Conservation (phyloP, 2,113 vertebrate species). For the Halichoerus grypus region DNA sequence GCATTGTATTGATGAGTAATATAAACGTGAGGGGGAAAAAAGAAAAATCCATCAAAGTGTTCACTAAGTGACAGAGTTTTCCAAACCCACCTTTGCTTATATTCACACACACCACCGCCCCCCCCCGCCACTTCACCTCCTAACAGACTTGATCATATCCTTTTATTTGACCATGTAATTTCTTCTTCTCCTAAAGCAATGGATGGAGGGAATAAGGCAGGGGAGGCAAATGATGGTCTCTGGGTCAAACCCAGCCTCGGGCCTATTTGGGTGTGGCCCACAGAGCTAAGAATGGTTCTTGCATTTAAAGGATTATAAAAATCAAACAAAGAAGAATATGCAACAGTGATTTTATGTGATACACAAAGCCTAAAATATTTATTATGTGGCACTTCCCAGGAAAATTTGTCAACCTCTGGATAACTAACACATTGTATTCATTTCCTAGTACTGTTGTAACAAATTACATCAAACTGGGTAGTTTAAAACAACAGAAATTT, state of each 20-base stretch:
- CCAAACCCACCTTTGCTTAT: not conserved
- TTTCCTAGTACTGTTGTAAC: not conserved
- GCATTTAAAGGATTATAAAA: not conserved
- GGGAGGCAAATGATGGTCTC: not conserved
- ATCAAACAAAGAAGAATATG: not conserved
- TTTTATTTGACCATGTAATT: not conserved
- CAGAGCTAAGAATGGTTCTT: not conserved
- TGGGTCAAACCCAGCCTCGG: not conserved
- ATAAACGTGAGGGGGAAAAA: not conserved
- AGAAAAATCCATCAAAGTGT: not conserved
- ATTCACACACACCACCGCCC: not conserved
- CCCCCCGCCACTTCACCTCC: not conserved
- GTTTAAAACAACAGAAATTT: not conserved
- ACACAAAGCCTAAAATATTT: not conserved
- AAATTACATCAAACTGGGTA: not conserved
- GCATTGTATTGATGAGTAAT: not conserved
- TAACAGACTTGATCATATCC: not conserved
- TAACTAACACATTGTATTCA: not conserved
- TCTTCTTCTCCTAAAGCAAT: not conserved
- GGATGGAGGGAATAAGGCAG: not conserved
- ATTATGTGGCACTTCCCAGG: not conserved
- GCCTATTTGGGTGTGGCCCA: no score
- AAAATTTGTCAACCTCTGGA: not conserved
- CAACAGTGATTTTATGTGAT: not conserved
- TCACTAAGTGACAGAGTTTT: not conserved